Conservation (phyloP, 2,888 invertebrate species). For the Isoperla grammatica region DNA sequence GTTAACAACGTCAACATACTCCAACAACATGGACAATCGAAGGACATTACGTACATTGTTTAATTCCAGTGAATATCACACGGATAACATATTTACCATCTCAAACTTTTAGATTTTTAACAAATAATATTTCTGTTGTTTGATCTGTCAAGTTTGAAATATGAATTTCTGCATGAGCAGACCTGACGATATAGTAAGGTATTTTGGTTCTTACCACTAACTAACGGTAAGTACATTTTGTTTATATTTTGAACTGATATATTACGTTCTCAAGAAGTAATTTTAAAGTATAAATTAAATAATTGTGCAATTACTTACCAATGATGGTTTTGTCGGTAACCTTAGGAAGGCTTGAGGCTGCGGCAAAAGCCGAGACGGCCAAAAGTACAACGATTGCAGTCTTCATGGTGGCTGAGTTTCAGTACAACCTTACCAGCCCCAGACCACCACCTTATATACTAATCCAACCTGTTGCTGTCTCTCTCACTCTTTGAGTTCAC, state of each 20-base stretch:
- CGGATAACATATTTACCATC: no score
- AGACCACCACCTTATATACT: constrained; percentile 8
- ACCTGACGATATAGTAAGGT: not conserved
- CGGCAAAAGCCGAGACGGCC: constrained; percentile 19
- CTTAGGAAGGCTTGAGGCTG: constrained; percentile 9
- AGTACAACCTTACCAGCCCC: constrained; percentile 14
- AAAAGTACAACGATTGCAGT: constrained; percentile 17
- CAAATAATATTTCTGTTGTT: no score
- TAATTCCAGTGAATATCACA: no score
- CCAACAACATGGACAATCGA: no score
- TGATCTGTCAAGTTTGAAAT: no score
- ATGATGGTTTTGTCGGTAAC: constrained; percentile 10
- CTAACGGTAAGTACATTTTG: not conserved
- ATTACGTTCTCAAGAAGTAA: not conserved
- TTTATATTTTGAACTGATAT: no score
- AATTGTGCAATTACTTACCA: constrained; percentile 12
- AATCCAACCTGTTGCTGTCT: not conserved
- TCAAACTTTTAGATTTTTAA: no score
- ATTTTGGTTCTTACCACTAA: not conserved
- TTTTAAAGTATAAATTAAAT: no score
- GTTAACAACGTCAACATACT: no score
- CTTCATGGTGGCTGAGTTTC: constrained; percentile 23
- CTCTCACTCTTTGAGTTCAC: no score
- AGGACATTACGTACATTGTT: no score
- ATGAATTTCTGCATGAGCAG: no score